These are phyloP conservation scores for Rhinolophus ferrumequinum DNA, from an alignment of 2,113 vertebrate species.

Conservation along the genomic window DNA sequence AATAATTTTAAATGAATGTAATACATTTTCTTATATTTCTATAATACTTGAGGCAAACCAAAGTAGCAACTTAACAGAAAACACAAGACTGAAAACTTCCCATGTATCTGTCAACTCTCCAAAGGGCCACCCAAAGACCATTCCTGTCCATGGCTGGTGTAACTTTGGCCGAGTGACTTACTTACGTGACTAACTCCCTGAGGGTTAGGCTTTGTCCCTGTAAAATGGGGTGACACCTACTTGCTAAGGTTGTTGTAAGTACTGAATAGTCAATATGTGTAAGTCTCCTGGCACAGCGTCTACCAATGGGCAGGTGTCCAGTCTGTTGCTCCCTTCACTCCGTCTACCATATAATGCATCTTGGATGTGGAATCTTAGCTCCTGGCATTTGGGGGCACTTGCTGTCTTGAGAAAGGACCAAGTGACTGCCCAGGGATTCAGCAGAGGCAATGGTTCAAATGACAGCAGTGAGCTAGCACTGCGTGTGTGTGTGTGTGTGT, in stretches of 20 bases:
- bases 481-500: no score
- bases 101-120: neutral
- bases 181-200: rapidly evolving
- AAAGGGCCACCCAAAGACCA: neutral
- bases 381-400: neutral
- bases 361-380: no score
- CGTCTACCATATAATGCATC: neutral
- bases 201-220: neutral
- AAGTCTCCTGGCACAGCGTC: rapidly evolving
- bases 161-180: neutral
- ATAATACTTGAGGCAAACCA: neutral
- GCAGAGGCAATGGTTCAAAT: neutral
- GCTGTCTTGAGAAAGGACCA: neutral
- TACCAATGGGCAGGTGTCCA: neutral
- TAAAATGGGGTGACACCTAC: no score
- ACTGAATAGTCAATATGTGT: rapidly evolving
- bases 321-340: neutral
- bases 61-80: neutral
- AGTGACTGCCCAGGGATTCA: neutral
- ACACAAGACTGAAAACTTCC: neutral
- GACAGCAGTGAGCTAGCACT: no score
- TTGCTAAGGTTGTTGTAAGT: neutral
- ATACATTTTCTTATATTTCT: neutral
- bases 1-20: neutral
- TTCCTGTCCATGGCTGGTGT: neutral